Evolutionary conservation across 2,888 invertebrate species (phyloP).

Genomic region (Priocnemis perturbator): DNA sequence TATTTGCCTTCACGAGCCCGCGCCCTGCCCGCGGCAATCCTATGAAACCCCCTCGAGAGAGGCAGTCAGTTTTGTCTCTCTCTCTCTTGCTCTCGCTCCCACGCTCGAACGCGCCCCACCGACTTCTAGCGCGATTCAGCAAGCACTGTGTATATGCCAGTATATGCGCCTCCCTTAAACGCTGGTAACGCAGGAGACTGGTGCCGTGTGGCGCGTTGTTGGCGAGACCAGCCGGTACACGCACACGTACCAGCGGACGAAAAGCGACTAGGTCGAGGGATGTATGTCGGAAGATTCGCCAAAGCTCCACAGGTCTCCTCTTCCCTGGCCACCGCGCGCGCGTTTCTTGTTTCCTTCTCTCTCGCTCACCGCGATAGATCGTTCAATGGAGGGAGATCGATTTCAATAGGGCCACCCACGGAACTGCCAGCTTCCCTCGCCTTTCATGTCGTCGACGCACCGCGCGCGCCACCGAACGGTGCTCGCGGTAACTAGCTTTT

Average conservation of each 20-base stretch:
- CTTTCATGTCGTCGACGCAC: slow-evolving; percentile 30
- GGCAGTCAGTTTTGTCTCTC: slow-evolving; percentile 29
- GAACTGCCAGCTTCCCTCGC: slow-evolving; percentile 29
- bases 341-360: too few species aligned
- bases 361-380: not conserved
- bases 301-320: slow-evolving; percentile 10
- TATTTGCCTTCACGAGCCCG: slow-evolving; percentile 5
- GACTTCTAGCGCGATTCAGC: slow-evolving; percentile 16
- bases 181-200: slow-evolving; percentile 16
- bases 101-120: slow-evolving; percentile 9
- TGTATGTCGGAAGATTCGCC: not conserved
- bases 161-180: slow-evolving; percentile 31
- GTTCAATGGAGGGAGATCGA: slow-evolving; percentile 31
- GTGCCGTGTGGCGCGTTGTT: not conserved
- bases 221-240: slow-evolving; percentile 23
- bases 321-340: not conserved
- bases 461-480: not conserved
- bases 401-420: slow-evolving; percentile 35
- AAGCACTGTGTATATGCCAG: slow-evolving; percentile 18
- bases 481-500: not conserved
- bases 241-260: slow-evolving; percentile 34
- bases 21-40: slow-evolving; percentile 27
- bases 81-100: slow-evolving; percentile 5
- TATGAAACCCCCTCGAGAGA: slow-evolving; percentile 19
- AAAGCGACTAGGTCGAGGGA: slow-evolving; percentile 12